Percentiles rank a stretch among this genome's conserved stretches.
These are phyloP conservation scores for Pangasianodon hypophthalmus DNA, from an alignment of 2,113 vertebrate genomes.

Conservation along the genomic window DNA sequence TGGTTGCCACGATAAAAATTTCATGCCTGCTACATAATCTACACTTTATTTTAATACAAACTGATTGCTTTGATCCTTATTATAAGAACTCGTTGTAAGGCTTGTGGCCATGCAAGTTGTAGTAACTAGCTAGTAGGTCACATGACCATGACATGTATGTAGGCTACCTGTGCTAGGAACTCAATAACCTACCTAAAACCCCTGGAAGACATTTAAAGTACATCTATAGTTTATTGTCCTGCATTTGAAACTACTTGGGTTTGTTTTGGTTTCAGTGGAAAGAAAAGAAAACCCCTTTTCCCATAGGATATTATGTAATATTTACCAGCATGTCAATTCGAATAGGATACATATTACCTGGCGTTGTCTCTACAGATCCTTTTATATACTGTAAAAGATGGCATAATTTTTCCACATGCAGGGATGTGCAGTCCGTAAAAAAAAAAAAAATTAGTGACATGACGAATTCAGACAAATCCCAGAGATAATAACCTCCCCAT, in stretches of 20 bases:
- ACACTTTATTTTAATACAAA: not conserved
- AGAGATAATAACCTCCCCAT: not conserved
- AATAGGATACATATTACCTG: not conserved
- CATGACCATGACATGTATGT: not conserved
- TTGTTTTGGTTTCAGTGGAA: not conserved
- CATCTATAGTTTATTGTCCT: not conserved
- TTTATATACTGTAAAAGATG: not conserved
- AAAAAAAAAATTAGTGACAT: not conserved
- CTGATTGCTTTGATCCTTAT: not conserved
- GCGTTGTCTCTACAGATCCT: not conserved
- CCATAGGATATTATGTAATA: not conserved
- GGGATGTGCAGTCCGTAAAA: not conserved
- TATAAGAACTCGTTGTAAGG: not conserved
- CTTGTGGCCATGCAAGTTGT: not conserved
- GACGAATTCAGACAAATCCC: not conserved
- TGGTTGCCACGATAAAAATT: not conserved
- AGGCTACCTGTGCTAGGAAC: not conserved
- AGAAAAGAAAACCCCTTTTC: not conserved
- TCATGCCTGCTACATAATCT: no score
- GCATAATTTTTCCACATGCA: not conserved
- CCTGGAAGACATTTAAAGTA: not conserved
- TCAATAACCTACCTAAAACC: not conserved
- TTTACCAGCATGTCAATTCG: not conserved
- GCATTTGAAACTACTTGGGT: not conserved
- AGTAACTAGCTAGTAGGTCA: not conserved